These are phyloP conservation scores for Drosophila nigritarsus DNA, from an alignment of 2,888 invertebrate species.

Conservation along the genomic window DNA sequence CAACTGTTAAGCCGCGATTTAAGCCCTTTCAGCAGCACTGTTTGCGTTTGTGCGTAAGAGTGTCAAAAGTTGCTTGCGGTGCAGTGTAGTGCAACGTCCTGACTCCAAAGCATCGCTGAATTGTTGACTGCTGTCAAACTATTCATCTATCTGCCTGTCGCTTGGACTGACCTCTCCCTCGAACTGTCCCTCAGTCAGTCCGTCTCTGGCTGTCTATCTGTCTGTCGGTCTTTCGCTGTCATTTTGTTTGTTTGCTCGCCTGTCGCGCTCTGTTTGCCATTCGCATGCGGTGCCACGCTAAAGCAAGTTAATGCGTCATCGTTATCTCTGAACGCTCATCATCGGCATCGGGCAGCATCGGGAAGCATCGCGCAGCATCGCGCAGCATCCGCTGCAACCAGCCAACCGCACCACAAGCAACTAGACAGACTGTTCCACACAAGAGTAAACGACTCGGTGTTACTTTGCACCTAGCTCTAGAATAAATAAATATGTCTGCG, in stretches of 20 bases:
- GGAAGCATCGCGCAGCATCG: background rate
- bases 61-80: slow-evolving; percentile 35
- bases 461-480: background rate
- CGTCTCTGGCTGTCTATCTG: background rate
- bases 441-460: background rate
- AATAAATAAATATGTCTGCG: background rate
- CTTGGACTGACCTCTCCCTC: slow-evolving; percentile 1
- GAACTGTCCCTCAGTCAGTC: slow-evolving; percentile 2
- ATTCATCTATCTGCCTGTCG: slow-evolving; percentile 17
- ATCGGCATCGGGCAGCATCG: slow-evolving; percentile 29
- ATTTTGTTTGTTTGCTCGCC: slow-evolving; percentile 60
- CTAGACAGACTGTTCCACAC: too few relatives aligned
- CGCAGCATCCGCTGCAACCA: slow-evolving; percentile 1
- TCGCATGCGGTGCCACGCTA: slow-evolving; percentile 66
- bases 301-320: slow-evolving; percentile 75
- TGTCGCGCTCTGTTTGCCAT: slow-evolving; percentile 77
- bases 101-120: slow-evolving; percentile 58
- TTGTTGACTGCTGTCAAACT: slow-evolving; percentile 63
- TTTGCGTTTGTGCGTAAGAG: background rate
- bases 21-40: slow-evolving; percentile 29
- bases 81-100: slow-evolving; percentile 67
- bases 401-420: slow-evolving; percentile 9
- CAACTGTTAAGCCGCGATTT: slow-evolving; percentile 27
- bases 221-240: slow-evolving; percentile 44
- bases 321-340: slow-evolving; percentile 72